These are phyloP conservation scores for Struthidea cinerea DNA, from an alignment of 2,113 vertebrate genomes.

Conservation along the genomic window DNA sequence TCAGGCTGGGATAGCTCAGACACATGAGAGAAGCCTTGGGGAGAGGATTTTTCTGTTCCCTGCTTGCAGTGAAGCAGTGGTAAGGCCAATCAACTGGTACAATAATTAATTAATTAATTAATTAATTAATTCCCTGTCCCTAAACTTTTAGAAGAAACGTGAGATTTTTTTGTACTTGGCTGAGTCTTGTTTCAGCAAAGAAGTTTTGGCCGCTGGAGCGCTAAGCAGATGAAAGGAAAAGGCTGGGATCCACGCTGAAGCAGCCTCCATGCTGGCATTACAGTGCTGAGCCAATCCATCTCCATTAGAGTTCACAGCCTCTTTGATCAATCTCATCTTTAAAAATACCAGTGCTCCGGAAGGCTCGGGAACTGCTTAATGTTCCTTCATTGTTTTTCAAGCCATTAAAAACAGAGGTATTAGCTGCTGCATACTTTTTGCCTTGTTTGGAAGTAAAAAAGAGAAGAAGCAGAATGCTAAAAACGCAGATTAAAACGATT, in stretches of 20 bases:
- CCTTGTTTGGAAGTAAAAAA: conserved; percentile 30
- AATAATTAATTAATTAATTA: neutral
- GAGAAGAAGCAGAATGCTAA: neutral
- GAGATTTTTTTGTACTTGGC: neutral
- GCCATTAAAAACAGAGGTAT: conserved; percentile 36
- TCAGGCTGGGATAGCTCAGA: neutral
- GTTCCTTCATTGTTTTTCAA: conserved; percentile 34
- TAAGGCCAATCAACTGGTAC: neutral
- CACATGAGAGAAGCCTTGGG: rapidly evolving
- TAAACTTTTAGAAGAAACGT: neutral
- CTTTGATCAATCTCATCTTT: conserved; percentile 61
- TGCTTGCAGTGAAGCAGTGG: neutral
- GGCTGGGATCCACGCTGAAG: neutral
- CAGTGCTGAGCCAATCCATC: conserved; percentile 5
- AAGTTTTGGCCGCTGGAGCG: neutral
- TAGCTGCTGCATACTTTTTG: conserved; percentile 24
- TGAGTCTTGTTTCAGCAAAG: neutral
- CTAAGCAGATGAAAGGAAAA: neutral
- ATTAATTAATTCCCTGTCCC: neutral
- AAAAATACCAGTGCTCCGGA: conserved; percentile 22
- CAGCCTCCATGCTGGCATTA: neutral
- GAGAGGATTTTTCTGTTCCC: neutral
- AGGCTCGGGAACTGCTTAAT: conserved; percentile 1
- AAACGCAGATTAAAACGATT: conserved; percentile 38
- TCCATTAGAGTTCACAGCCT: conserved; percentile 49